Evolutionary conservation across 2,113 vertebrate species (phyloP).

Genomic region (Opisthocomus hoazin): DNA sequence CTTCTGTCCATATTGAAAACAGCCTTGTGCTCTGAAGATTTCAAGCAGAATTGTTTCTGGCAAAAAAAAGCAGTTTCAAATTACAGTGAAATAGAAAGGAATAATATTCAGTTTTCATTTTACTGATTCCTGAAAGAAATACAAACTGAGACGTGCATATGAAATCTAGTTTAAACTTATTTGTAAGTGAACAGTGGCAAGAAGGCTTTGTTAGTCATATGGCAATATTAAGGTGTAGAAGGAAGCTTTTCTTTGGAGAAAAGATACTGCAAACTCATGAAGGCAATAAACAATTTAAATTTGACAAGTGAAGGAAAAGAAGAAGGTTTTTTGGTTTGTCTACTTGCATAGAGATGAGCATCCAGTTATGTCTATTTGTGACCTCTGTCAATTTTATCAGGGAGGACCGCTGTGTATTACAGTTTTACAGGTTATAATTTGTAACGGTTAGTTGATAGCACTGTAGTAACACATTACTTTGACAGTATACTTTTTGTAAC

Average conservation of each 20-base stretch:
- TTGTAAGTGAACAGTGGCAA: not conserved
- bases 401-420: not conserved
- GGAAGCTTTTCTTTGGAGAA: not conserved
- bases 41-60: slow-evolving; percentile 50
- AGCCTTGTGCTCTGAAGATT: slow-evolving; percentile 28
- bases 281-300: not conserved
- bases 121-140: not conserved
- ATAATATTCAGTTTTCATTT: not conserved
- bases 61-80: slow-evolving; percentile 15
- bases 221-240: not conserved
- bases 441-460: not conserved
- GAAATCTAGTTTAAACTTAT: not conserved
- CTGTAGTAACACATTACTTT: not conserved
- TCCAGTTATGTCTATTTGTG: not conserved
- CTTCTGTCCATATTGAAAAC: slow-evolving; percentile 62
- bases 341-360: not conserved
- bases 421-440: not conserved
- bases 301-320: not conserved
- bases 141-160: not conserved
- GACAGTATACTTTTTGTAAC: not conserved
- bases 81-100: slow-evolving; percentile 35
- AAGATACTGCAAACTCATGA: not conserved
- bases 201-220: not conserved
- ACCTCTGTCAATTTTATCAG: not conserved
- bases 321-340: not conserved